phyloP scores from a whole-genome alignment of 2,113 vertebrate genomes.

The Baryphthengus martii region DNA sequence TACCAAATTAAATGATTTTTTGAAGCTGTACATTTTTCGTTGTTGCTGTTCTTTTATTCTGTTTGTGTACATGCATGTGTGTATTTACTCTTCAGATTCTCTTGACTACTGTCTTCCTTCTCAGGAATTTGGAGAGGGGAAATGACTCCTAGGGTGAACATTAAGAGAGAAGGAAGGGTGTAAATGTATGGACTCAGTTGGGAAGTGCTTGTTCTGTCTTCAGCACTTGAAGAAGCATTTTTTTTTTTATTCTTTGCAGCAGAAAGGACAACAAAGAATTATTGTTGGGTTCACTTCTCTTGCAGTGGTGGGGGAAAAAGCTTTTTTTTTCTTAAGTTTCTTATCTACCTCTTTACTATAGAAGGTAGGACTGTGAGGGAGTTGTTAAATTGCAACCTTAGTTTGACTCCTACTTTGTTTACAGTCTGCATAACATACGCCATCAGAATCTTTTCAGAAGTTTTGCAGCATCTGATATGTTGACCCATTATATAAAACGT shows the following conservation, averaged over 20 bases:
- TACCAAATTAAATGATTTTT: not conserved
- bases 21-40: not conserved
- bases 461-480: not conserved
- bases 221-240: not conserved
- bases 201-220: constrained; percentile 6
- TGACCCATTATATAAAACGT: not conserved
- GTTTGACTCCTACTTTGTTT: not conserved
- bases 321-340: not conserved
- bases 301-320: not conserved
- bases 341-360: not conserved
- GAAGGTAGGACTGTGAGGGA: not conserved
- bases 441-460: not conserved
- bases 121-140: not conserved
- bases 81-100: not conserved
- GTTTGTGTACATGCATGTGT: not conserved
- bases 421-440: not conserved
- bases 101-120: not conserved
- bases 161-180: not conserved
- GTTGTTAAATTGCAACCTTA: not conserved
- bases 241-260: not conserved
- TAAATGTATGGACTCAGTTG: not conserved
- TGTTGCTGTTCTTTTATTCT: not conserved
- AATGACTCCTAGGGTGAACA: not conserved
- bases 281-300: not conserved
- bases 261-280: not conserved